Evolutionary conservation across 2,797 vertebrate genomes (phyloP), one percentile per base, ranked within the genome.

Genomic region (Eulemur mongoz): DNA sequence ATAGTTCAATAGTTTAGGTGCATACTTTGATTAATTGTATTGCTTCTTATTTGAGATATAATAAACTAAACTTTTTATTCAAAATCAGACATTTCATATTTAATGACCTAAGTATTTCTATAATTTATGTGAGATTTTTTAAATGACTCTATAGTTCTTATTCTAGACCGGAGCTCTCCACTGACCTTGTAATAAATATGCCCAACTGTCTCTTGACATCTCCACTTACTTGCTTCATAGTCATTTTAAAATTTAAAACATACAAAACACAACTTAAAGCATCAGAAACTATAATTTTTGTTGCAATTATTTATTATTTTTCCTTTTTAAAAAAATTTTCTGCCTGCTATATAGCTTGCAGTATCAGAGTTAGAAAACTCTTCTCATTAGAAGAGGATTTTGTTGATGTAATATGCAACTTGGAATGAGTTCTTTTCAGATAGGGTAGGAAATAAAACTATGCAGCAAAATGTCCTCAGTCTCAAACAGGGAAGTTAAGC

Each of bases 241-340:
- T 70, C 38, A 79, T 78, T 90, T 70, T 20, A 82, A 82, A 76
- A 82, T 95, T 72, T 79, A 83, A 89, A 83, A n/a, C 54, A 63
- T 22, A 43, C 17, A 50, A 91, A 65, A 81, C 63, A 90, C 14
- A 93, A 91, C 32, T 70, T 48, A 93, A 86, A 32, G 14, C 40
- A 59, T 65, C 80, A 70, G 15, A 91, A 79, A 20, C 25, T 45
- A 25, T 40, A 32, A 52, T 70, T 83, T 90, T 79, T 38, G 27
- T 5, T 38, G 54, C 27, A 70, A 57, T 22, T 32, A 54, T 63
- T 65, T 85, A 59, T 90, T 57, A 78, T 72, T 79, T 48, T 76
- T 25, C 20, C 15, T 27, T 18, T 69, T 54, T 20, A 12, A 59
- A 54, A 59, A 23, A 20, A 35, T 88, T 72, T 92, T 72, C 45